Evolutionary conservation across 2,888 invertebrate genomes (phyloP).

Genomic region (Syrista parreyssii): DNA sequence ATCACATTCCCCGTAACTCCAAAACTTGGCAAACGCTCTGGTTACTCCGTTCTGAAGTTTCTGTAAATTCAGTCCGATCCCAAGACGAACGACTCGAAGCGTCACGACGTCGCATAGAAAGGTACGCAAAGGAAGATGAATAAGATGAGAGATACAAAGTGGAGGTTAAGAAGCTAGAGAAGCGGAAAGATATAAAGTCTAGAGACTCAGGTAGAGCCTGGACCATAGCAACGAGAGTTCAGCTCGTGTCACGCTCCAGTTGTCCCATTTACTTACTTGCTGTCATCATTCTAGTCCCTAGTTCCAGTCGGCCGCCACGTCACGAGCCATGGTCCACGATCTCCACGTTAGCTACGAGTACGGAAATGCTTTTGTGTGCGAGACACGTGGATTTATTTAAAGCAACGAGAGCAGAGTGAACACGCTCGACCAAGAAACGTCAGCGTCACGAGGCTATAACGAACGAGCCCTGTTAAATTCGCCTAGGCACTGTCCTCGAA

Average conservation of each 20-base stretch:
- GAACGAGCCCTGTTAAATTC: neutral
- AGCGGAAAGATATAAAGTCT: neutral
- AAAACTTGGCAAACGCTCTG: neutral
- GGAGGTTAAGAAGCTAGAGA: neutral
- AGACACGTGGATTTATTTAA: neutral
- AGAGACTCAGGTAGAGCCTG: constrained; percentile 6
- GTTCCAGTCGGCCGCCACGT: neutral
- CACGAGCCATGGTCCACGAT: neutral
- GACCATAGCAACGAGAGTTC: constrained; percentile 23
- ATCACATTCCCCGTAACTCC: neutral
- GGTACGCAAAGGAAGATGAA: neutral
- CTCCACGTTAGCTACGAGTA: neutral
- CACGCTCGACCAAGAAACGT: neutral
- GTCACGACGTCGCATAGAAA: neutral
- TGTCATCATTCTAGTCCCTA: neutral
- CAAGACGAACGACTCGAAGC: neutral
- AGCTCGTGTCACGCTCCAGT: constrained; percentile 14
- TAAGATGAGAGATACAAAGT: neutral
- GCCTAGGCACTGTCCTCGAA: neutral
- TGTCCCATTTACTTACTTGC: constrained; percentile 3
- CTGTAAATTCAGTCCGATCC: neutral
- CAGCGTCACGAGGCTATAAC: neutral
- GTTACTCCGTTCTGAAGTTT: neutral
- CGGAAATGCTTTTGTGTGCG: neutral
- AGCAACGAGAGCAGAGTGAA: neutral